A percentile compares a stretch with the other conserved stretches of the same genome.
Evolutionary conservation across 2,888 invertebrate genomes (phyloP).

Genomic region (Polydrusus pterygomalis): DNA sequence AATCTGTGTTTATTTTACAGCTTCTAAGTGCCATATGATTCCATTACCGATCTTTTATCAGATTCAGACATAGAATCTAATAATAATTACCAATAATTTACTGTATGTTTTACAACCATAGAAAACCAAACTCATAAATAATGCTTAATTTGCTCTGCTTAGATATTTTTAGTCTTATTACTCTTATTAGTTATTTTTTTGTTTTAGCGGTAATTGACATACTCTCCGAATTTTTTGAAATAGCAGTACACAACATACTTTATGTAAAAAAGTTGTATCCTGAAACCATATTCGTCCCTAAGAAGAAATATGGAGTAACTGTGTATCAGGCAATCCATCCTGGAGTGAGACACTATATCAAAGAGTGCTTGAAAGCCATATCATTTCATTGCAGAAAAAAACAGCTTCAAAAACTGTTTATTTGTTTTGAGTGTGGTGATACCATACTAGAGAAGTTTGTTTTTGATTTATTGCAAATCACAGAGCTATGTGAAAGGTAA

Average conservation of each 20-base stretch:
- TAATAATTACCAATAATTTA: no score
- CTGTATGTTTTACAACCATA: no score
- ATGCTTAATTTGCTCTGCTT: no score
- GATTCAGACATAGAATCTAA: no score
- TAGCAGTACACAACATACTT: constrained; percentile 79
- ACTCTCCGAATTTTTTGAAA: constrained; percentile 79
- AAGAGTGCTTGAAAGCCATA: constrained; percentile 74
- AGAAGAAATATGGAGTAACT: constrained; percentile 78
- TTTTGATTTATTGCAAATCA: constrained; percentile 69
- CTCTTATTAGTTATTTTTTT: background rate
- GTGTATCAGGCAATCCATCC: constrained; percentile 79
- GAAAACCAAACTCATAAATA: no score
- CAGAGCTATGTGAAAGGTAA: constrained; percentile 56
- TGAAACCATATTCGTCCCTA: constrained; percentile 76
- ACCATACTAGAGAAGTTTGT: constrained; percentile 72
- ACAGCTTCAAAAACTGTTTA: constrained; percentile 73
- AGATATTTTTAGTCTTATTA: no score
- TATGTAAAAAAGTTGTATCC: constrained; percentile 79
- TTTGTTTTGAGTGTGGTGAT: constrained; percentile 72
- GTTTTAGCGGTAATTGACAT: constrained; percentile 74
- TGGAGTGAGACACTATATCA: constrained; percentile 79
- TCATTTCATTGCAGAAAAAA: constrained; percentile 73
- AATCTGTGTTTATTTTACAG: no score
- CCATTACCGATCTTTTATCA: no score
- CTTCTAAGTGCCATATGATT: no score